Base-by-base conservation (phyloP, 1,140 invertebrate genomes). In the Solen grandis region DNA sequence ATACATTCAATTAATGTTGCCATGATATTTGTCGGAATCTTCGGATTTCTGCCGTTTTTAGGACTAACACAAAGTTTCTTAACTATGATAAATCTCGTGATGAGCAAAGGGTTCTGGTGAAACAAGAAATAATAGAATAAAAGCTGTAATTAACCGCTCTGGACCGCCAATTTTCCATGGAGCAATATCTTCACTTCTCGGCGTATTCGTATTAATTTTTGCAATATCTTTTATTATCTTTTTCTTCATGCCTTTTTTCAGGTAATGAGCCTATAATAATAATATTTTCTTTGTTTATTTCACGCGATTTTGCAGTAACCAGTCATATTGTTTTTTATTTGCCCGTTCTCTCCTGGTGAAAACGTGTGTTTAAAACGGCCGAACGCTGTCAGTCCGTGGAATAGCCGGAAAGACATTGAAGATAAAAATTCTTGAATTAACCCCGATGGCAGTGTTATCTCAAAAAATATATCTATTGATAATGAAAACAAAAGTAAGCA, bases 21-120 rank as follows among this genome's bases (percentile, higher is more conserved):
- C n/a, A 98, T 97, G 1, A 99, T 99, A 79, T 97, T 99, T 91
- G 92, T 96, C 4, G 98, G 98, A 19, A 97, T 99, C 0, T 96
- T 98, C 1, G 98, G 98, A 0, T 99, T 99, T 92, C 98, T 99
- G 96, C 95, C 97, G 0, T 93, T 98, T 0, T 99, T 98, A 97
- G 95, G 95, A 83, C 97, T 99, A 0, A 98, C 97, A 88, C 93
- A 99, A 52, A 98, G 99, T 91, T 98, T 97, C 2, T 98, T 99
- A 86, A 99, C 98, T 0, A 99, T 99, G 98, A 99, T 99, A 36
- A 99, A 99, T 88, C 93, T 99, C 0, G 99, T 99, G 59, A 99
- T 99, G 98, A 99, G 97, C 87, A 98, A 99, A 38, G 98, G 98
- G 35, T 99, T 99, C 92, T 98, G 86, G 88, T 5, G 76, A 88